Base-by-base conservation (phyloP, 2,797 vertebrate species). In the Gastrophryne carolinensis region DNA sequence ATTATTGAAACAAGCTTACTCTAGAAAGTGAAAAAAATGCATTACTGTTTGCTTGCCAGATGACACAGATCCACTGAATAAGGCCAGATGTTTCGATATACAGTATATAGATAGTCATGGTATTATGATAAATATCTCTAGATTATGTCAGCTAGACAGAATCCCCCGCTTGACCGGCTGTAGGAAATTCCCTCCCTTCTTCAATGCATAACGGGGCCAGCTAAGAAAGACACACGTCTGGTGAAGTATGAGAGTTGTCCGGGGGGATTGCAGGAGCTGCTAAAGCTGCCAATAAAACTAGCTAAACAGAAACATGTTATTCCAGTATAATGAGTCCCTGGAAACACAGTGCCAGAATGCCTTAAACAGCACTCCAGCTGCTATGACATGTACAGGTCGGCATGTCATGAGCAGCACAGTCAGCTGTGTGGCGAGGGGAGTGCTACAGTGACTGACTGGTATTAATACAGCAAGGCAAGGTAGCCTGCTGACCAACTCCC, bases 301-400 rank as follows among this genome's bases (percentile, higher is more conserved):
- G 58, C 63, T 67, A 75, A 67, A 75, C 63, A 75, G 72, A 75
- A 75, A 75, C 63, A 75, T 75, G 62, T 75, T 75, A 75, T 75
- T 54, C 72, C 50, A 67, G 34, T 60, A 41, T 75, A 75, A 67
- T 60, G 72, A 75, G 63, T 67, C 63, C 72, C 72, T 34, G 21
- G 63, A 39, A 60, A 67, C 63, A 52, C 21, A 49, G 17, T 30
- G 72, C 29, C 41, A 58, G 37, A 58, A 35, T 9, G 24, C 39
- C 27, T 13, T 23, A 17, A 37, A 60, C 58, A 57, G 50, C n/a
- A 65, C 7, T 57, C 29, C n/a, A 47, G 34, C 29, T 15, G 13
- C 63, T 44, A 67, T 32, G 30, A 60, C 63, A 50, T 12, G 15
- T 34, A 49, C n/a, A 63, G 3, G 29, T 13, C 29, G 13, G 13